Evolutionary conservation across 2,888 invertebrate genomes (phyloP).

Genomic region (Hartigia nigra): DNA sequence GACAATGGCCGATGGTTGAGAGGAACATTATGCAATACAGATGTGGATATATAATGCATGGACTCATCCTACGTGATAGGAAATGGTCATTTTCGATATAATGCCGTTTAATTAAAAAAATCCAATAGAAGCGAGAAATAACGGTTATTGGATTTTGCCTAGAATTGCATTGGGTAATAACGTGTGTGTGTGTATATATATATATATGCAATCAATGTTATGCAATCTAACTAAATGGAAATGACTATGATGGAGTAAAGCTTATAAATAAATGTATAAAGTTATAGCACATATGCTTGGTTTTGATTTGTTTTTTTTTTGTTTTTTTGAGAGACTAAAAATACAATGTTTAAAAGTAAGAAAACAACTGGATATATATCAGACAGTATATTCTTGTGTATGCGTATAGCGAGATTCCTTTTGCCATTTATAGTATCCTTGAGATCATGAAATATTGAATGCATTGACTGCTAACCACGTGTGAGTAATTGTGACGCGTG

Average conservation of each 20-base stretch:
- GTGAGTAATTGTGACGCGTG: conserved; percentile 22
- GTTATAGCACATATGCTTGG: background rate
- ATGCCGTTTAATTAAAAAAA: background rate
- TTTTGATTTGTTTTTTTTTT: background rate
- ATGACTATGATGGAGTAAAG: background rate
- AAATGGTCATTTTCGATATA: background rate
- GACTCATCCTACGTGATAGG: background rate
- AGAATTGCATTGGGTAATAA: background rate
- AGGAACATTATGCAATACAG: background rate
- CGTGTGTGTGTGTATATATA: too few relatives aligned
- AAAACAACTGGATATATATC: background rate
- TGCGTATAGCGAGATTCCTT: background rate
- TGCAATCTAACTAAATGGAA: background rate
- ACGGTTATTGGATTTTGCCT: background rate
- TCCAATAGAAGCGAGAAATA: background rate
- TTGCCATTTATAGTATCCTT: conserved; percentile 9
- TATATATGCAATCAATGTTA: background rate
- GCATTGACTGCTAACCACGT: background rate
- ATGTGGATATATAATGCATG: background rate
- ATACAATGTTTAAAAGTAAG: background rate
- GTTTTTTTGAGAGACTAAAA: background rate
- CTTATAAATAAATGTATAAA: background rate
- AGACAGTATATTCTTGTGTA: background rate
- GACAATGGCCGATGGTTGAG: background rate
- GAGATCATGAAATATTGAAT: background rate